Conservation (phyloP, 92 coral and sea anemone genomes). For the Meandrina meandrites region DNA sequence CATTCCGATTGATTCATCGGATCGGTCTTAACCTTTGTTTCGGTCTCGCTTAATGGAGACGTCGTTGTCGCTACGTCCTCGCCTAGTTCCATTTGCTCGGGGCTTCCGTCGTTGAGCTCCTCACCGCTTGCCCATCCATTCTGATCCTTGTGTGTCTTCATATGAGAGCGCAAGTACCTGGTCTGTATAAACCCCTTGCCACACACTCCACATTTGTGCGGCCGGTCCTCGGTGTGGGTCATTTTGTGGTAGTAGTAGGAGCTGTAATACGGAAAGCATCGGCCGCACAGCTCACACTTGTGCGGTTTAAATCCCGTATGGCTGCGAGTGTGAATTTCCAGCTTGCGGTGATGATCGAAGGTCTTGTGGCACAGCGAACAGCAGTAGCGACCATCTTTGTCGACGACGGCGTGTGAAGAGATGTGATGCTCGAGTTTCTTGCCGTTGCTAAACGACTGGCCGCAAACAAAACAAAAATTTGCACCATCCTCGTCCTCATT, state of each 20-base stretch:
- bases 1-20: background rate
- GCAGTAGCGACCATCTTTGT: conserved; percentile 84
- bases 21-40: conserved; percentile 6
- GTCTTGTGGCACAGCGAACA: conserved; percentile 82
- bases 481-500: conserved; percentile 51
- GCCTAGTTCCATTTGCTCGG: conserved; percentile 14
- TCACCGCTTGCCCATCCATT: conserved; percentile 45
- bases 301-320: conserved; percentile 94
- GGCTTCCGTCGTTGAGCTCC: conserved; percentile 19
- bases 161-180: conserved; percentile 79
- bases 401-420: conserved; percentile 85
- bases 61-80: background rate
- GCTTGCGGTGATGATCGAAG: conserved; percentile 85
- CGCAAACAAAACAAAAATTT: conserved; percentile 79
- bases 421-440: conserved; percentile 82
- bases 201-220: conserved; percentile 87
- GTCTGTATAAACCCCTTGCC: conserved; percentile 94
- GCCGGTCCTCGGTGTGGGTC: conserved; percentile 94
- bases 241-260: conserved; percentile 91
- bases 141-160: conserved; percentile 76
- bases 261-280: conserved; percentile 90
- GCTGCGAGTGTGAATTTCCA: conserved; percentile 89
- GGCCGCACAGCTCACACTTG: conserved; percentile 88
- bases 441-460: conserved; percentile 77
- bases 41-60: conserved; percentile 17